A percentile compares a stretch with the other conserved stretches of the same genome.
These are phyloP conservation scores for Zaprionus capensis DNA, from an alignment of 1,140 invertebrate genomes.

Conservation along the genomic window DNA sequence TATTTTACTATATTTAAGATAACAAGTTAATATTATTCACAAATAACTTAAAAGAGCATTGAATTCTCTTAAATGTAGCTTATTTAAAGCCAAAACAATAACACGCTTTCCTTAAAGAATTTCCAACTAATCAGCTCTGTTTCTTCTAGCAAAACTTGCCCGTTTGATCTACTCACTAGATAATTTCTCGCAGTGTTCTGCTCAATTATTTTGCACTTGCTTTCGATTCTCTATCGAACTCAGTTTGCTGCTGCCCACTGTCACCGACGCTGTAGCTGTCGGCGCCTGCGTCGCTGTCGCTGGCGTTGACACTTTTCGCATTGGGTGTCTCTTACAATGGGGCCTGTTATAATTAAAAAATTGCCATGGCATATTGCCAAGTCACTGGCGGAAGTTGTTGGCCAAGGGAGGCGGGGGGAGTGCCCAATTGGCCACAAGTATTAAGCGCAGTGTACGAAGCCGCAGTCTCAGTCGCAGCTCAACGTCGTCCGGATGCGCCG, in stretches of 20 bases:
- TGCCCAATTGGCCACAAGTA: conserved; percentile 48
- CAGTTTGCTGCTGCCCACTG: not conserved
- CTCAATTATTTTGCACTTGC: conserved; percentile 8
- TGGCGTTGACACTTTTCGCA: conserved; percentile 56
- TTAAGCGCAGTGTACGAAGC: conserved; percentile 67
- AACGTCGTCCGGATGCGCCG: conserved; percentile 59
- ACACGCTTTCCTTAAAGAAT: no score
- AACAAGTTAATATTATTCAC: no score
- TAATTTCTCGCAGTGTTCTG: not conserved
- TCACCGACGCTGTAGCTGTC: conserved; percentile 45
- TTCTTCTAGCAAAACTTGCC: no score
- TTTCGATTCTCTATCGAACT: conserved; percentile 8
- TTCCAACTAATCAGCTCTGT: no score
- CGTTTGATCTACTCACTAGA: not conserved
- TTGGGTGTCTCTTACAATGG: conserved; percentile 45
- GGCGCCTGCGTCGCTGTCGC: conserved; percentile 49
- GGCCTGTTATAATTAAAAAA: conserved; percentile 72
- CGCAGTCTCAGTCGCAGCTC: conserved; percentile 22
- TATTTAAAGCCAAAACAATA: no score
- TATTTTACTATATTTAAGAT: no score
- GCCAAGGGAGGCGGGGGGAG: not conserved
- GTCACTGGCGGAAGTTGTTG: conserved; percentile 29
- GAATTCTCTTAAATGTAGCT: no score
- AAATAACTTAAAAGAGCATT: no score
- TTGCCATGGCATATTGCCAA: conserved; percentile 66